Conservation (phyloP, 2,113 vertebrate species). For the Myrmecobius fasciatus region DNA sequence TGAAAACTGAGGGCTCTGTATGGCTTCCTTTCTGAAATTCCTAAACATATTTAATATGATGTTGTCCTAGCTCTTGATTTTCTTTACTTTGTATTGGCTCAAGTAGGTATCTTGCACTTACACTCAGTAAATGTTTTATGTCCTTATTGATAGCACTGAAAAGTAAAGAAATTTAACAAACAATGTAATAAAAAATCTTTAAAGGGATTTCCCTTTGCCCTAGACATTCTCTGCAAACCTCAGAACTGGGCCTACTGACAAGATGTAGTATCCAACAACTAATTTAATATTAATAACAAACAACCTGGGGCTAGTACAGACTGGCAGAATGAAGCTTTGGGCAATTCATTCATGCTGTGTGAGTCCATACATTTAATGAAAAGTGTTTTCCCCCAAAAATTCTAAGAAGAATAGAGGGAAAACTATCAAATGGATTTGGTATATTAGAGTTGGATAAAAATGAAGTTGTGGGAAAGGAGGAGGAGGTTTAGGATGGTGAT, state of each 20-base stretch:
- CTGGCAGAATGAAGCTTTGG: constrained; percentile 4
- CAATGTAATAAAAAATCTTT: not conserved
- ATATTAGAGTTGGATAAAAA: constrained; percentile 47
- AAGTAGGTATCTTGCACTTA: not conserved
- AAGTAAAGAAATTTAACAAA: constrained; percentile 33
- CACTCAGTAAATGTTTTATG: not conserved
- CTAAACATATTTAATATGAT: constrained; percentile 71
- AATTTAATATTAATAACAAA: constrained; percentile 42
- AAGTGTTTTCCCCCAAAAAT: not conserved
- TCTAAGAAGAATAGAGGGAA: constrained; percentile 17
- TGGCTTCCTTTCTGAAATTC: constrained; percentile 74
- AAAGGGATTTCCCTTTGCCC: constrained; percentile 32
- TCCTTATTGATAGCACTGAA: constrained; percentile 44
- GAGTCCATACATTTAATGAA: constrained; percentile 1
- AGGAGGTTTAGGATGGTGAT: not conserved
- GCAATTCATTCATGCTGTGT: not conserved
- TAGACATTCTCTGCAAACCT: constrained; percentile 12
- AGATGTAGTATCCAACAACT: not conserved
- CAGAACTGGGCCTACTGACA: not conserved
- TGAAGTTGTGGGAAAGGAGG: not conserved
- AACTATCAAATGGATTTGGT: not conserved
- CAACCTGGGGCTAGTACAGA: not conserved
- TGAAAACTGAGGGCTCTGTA: constrained; percentile 73
- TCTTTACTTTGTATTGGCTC: constrained; percentile 23
- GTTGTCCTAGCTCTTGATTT: constrained; percentile 62